Base-by-base conservation (phyloP, 2,113 vertebrate genomes). In the Petromus typicus region DNA sequence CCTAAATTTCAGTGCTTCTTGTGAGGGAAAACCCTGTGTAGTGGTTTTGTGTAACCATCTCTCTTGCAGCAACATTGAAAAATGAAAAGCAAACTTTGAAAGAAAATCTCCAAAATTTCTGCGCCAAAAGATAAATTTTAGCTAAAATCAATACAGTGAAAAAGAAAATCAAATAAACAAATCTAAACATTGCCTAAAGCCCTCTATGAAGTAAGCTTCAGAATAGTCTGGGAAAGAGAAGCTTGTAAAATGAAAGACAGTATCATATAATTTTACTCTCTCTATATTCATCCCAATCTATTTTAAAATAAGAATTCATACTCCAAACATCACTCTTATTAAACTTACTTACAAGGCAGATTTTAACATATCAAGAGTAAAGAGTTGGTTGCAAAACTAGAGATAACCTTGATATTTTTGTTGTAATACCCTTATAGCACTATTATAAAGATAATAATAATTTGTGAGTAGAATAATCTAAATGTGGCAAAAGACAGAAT, bases 131-230 rank as follows among this genome's bases (percentile, higher is more conserved):
- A 86, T 54, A 87, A 93, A 67, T 54, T 37, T 87, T 84, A 94
- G 63, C 84, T n/a, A 73, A 23, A 63, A 86, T 87, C 51, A 64
- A 97, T 84, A 80, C 22, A 25, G 54, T 76, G 69, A 87, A 94
- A 83, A 94, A n/a, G 43, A 93, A 95, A 95, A 83, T 43, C 93
- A 94, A 89, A 92, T 79, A 83, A 92, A 43, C 80, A 95, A 92
- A 89, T 78, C 78, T 91, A 86, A 82, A 96, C 56, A 66, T 56
- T 64, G 13, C 48, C 40, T 64, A 61, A 84, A 61, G 73, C 51
- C 48, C n/a, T 82, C 25, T 10, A 22, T 59, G 91, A 86, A 40
- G 59, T 64, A 86, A 40, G 16, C 54, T 69, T 90, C 63, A 71
- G 20, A 85, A 64, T 2, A 63, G 71, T 37, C 78, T 71, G 32